Evolutionary conservation across 2,797 vertebrate species (phyloP).

Genomic region (Sebastes taczanowskii): DNA sequence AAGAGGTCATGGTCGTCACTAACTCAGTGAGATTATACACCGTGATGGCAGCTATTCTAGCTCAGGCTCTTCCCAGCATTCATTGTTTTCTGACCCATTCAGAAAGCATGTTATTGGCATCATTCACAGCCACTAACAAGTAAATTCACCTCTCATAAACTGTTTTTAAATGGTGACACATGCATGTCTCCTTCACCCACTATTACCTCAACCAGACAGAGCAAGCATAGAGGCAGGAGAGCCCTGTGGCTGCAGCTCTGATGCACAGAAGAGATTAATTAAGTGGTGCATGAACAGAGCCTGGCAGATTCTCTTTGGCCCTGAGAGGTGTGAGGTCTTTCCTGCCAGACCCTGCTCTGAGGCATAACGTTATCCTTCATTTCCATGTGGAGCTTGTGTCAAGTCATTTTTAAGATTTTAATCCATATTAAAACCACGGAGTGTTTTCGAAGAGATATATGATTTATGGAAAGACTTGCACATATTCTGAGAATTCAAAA

Average conservation of each 20-base stretch:
- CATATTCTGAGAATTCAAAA: not conserved
- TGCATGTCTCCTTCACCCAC: not conserved
- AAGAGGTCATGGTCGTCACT: not conserved
- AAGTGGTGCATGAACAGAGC: not conserved
- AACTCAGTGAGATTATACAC: not conserved
- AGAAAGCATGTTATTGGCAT: not conserved
- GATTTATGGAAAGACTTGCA: not conserved
- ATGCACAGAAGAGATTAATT: slow-evolving; percentile 13
- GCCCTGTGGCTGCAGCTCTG: not conserved
- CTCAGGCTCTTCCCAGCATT: not conserved
- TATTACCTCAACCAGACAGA: not conserved
- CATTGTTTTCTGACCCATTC: not conserved
- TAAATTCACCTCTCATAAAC: not conserved
- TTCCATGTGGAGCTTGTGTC: not conserved
- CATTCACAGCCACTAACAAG: not conserved
- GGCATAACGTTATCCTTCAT: not conserved
- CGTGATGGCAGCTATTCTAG: not conserved
- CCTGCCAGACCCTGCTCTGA: not conserved
- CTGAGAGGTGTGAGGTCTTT: not conserved
- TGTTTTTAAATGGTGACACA: not conserved
- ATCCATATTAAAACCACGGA: not conserved
- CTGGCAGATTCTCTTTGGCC: not conserved
- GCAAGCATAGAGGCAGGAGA: not conserved
- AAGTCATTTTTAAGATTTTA: not conserved
- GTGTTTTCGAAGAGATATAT: not conserved